Evolutionary conservation across 2,888 invertebrate genomes (phyloP), one percentile per base, ranked within the genome.

Genomic region (Coenonympha glycerion): DNA sequence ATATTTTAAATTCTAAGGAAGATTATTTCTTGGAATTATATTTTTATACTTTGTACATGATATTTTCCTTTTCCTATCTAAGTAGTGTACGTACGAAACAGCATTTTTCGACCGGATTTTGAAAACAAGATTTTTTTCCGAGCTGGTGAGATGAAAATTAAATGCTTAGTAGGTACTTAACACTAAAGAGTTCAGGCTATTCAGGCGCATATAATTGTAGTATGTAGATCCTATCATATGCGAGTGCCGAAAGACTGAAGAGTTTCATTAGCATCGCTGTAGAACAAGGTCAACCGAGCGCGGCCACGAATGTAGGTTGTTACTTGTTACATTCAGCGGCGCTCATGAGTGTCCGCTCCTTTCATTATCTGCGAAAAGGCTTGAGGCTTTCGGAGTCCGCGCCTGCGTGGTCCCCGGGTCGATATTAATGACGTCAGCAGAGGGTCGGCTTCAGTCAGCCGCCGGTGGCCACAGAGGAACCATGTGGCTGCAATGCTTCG

Each of bases 401-500:
- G 86, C 87, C 74, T 79, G 87, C 83, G 87, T 65, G 64, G 53
- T 46, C 30, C 47, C 18, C 52, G 62, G 82, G 76, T 87, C 87
- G 85, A 87, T 87, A 84, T 64, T 61, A 63, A 77, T 87, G 86
- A 86, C 86, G 87, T 87, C 84, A 84, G 73, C 51, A 56, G 63
- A 62, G 62, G 63, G 64, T 55, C 59, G 68, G 69, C 71, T 68
- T 82, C 83, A 86, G 86, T 87, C 81, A 81, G 80, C 79, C 80
- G 76, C 70, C 70, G 67, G 59, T 73, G 76, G 81, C 78, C 82
- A 72, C 68, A 66, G 66, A 56, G 74, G 57, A 70, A 87, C 71
- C 80, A 86, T 86, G 87, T 86, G 84, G 86, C 65, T 83, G 57
- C 78, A 75, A 81, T 84, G 82, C 68, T 70, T 83, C 71, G 77